Conservation (phyloP, 2,797 vertebrate genomes). For the Sebastes oblongus region DNA sequence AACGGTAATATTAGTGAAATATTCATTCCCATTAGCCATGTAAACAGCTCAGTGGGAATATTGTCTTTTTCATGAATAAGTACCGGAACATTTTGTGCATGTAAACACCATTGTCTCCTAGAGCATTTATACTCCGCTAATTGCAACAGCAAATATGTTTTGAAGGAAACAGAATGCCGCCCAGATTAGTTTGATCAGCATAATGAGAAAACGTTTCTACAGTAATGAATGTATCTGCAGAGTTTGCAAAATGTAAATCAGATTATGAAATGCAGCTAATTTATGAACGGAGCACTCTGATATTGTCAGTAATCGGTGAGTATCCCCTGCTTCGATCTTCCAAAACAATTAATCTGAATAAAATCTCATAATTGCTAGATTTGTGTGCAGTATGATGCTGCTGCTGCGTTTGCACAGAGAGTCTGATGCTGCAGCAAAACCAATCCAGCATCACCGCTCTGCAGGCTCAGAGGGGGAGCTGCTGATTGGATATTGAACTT, state of each 20-base stretch:
- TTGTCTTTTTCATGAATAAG: background rate
- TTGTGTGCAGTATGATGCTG: background rate
- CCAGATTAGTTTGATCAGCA: background rate
- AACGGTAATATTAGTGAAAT: background rate
- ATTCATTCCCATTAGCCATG: background rate
- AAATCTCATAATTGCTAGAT: background rate
- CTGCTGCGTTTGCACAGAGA: background rate
- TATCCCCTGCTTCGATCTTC: background rate
- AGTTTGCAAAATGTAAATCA: slow-evolving; percentile 5
- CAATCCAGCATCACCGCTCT: background rate
- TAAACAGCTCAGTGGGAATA: background rate
- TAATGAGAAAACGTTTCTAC: slow-evolving; percentile 3
- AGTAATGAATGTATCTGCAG: background rate
- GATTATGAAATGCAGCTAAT: background rate
- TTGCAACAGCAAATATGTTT: background rate
- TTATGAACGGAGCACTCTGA: background rate
- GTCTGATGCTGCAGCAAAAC: background rate
- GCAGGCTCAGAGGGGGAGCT: background rate
- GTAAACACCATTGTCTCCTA: background rate
- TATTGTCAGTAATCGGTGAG: background rate
- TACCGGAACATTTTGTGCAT: background rate
- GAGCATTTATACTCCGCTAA: background rate
- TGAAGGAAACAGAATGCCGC: background rate
- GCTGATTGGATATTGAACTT: slow-evolving; percentile 3
- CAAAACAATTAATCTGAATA: background rate